Percentiles rank a stretch among this genome's conserved stretches.
These are phyloP conservation scores for Nymphalis io DNA, from an alignment of 1,140 invertebrate species.

Conservation along the genomic window DNA sequence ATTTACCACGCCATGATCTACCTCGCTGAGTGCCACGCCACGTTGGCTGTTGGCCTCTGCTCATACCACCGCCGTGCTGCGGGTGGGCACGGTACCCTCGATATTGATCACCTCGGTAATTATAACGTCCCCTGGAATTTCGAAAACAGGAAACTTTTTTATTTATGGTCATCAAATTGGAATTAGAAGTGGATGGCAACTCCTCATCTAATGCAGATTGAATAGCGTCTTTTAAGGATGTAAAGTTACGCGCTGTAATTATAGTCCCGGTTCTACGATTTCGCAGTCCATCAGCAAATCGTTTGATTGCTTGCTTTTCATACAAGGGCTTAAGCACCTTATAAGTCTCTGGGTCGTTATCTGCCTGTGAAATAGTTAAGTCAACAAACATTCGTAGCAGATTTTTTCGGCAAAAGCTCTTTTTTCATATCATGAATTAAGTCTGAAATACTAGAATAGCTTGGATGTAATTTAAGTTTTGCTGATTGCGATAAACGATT, in stretches of 20 bases:
- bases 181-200: background rate
- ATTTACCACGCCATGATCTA: too few relatives aligned
- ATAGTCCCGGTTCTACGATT: background rate
- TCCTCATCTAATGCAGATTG: constrained; percentile 2
- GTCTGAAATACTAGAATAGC: background rate
- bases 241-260: background rate
- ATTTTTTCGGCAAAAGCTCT: background rate
- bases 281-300: background rate
- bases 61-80: too few relatives aligned
- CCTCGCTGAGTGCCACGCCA: too few relatives aligned
- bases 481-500: constrained; percentile 5
- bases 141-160: too few relatives aligned
- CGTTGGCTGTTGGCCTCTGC: too few relatives aligned
- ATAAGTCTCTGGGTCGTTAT: background rate
- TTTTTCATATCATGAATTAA: too few relatives aligned
- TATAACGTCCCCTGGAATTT: constrained; percentile 1
- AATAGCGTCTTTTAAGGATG: background rate
- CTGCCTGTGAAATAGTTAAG: background rate
- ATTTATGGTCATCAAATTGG: too few relatives aligned
- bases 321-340: background rate
- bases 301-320: constrained; percentile 1
- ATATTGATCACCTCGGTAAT: too few relatives aligned
- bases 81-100: too few relatives aligned
- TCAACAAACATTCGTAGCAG: background rate
- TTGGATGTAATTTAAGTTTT: constrained; percentile 1